These are phyloP conservation scores for Cepaea nemoralis DNA, from an alignment of 1,140 invertebrate genomes.

Conservation along the genomic window DNA sequence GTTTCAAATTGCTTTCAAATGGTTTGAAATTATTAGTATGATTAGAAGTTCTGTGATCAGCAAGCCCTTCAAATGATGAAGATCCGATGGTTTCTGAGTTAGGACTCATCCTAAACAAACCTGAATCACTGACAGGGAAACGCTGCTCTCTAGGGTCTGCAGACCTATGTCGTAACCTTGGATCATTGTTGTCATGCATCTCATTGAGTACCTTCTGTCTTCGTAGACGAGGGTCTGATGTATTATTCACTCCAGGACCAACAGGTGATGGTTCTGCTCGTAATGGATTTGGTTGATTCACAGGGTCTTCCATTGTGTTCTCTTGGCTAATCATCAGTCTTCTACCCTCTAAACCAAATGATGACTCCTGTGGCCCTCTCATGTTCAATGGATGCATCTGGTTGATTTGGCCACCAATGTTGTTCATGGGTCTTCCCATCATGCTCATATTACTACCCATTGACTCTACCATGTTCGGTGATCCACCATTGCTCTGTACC, in stretches of 20 bases:
- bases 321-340: not conserved
- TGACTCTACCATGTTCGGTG: not conserved
- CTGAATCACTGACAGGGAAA: conserved; percentile 23
- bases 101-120: conserved; percentile 16
- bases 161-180: not conserved
- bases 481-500: not conserved
- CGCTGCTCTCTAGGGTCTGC: conserved; percentile 13
- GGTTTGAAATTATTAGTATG: not conserved
- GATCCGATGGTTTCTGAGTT: not conserved
- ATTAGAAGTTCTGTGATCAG: not conserved
- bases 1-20: not conserved
- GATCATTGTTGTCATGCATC: conserved; percentile 36
- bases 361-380: conserved; percentile 5
- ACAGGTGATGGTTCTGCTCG: not conserved
- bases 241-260: not conserved
- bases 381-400: not conserved
- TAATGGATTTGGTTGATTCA: not conserved
- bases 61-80: not conserved
- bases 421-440: conserved; percentile 16
- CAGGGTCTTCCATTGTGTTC: not conserved
- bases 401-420: conserved; percentile 19
- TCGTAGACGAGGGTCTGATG: not conserved
- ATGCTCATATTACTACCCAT: not conserved
- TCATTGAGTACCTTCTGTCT: conserved; percentile 31
- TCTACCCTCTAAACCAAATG: not conserved